These are phyloP conservation scores for Carterocephalus palaemon DNA, from an alignment of 2,888 invertebrate genomes.

Conservation along the genomic window DNA sequence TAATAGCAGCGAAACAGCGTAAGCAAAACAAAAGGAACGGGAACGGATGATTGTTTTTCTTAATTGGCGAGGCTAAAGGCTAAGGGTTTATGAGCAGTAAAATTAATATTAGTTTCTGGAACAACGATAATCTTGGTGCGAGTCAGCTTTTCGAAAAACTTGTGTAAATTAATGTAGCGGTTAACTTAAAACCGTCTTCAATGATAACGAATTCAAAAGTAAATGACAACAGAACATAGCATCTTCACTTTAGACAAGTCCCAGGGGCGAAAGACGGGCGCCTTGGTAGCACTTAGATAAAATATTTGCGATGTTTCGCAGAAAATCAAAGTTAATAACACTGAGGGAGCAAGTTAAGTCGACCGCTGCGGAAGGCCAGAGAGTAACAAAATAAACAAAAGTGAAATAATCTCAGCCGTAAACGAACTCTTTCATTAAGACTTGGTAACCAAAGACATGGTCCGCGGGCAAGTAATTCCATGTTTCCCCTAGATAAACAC, in stretches of 20 bases:
- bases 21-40: slow-evolving; percentile 14
- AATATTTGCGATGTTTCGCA: slow-evolving; percentile 28
- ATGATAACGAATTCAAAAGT: slow-evolving; percentile 6
- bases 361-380: slow-evolving; percentile 36
- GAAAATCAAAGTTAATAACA: slow-evolving; percentile 35
- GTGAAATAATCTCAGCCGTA: slow-evolving; percentile 55
- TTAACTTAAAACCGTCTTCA: no score
- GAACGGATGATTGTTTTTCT: slow-evolving; percentile 20
- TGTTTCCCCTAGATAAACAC: slow-evolving; percentile 48
- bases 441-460: slow-evolving; percentile 53
- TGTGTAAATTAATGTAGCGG: no score
- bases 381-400: slow-evolving; percentile 56
- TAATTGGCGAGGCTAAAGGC: slow-evolving; percentile 21
- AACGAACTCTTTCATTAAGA: slow-evolving; percentile 68
- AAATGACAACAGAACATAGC: slow-evolving; percentile 11
- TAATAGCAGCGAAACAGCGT: slow-evolving; percentile 11
- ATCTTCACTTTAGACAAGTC: slow-evolving; percentile 17
- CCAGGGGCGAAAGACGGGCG: no score
- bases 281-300: slow-evolving; percentile 19
- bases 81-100: no score
- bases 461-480: slow-evolving; percentile 51
- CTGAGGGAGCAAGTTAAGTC: slow-evolving; percentile 39
- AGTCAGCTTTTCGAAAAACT: no score
- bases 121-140: no score
- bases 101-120: no score